A percentile compares a stretch with the other conserved stretches of the same genome.
phyloP scores from a whole-genome alignment of 2,797 vertebrate genomes.

The Typhlichthys subterraneus region DNA sequence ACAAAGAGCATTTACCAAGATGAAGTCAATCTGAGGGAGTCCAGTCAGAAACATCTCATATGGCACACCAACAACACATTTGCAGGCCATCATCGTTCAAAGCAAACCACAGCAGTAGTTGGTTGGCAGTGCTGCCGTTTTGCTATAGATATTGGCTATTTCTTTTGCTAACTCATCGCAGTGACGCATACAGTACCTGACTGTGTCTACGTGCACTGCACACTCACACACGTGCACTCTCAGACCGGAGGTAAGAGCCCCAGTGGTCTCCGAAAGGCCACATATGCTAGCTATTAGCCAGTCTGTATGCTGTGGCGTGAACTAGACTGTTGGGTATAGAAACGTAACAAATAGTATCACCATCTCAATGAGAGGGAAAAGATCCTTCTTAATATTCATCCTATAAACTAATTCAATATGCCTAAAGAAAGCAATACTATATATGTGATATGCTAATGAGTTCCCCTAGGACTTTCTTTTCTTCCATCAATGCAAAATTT shows the following conservation, averaged over 20 bases:
- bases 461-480: background rate
- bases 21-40: slow-evolving; percentile 9
- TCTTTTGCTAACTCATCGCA: slow-evolving; percentile 28
- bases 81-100: background rate
- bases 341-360: background rate
- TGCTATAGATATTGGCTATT: slow-evolving; percentile 18
- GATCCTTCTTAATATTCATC: background rate
- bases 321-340: slow-evolving; percentile 27
- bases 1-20: slow-evolving; percentile 8
- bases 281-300: slow-evolving; percentile 58
- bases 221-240: slow-evolving; percentile 10
- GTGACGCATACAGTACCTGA: no score
- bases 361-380: no score
- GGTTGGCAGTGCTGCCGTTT: background rate
- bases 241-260: slow-evolving; percentile 19
- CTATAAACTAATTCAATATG: background rate
- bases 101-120: slow-evolving; percentile 31
- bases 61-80: no score
- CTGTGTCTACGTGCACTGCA: slow-evolving; percentile 2
- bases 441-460: background rate
- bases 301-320: slow-evolving; percentile 28
- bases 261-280: slow-evolving; percentile 26
- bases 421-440: slow-evolving; percentile 1
- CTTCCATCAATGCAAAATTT: slow-evolving; percentile 2
- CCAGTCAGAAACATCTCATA: no score